Conservation (phyloP, 2,888 invertebrate species). For the Ptilodon capucinus region DNA sequence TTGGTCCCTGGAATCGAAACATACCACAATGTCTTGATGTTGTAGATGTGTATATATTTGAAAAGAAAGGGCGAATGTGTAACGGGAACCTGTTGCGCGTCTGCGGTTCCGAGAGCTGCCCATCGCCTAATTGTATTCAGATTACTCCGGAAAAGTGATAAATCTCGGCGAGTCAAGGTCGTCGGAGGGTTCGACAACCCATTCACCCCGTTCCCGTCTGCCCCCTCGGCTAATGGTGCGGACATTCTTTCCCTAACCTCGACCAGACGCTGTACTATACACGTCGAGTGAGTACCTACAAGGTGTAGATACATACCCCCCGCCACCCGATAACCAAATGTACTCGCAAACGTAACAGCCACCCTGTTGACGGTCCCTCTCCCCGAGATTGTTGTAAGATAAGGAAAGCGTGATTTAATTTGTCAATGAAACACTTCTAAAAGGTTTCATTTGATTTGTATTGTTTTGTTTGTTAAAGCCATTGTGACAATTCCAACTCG, state of each 20-base stretch:
- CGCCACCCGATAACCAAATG: conserved; percentile 41
- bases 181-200: conserved; percentile 77
- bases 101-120: conserved; percentile 57
- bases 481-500: conserved; percentile 30
- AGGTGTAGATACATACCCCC: conserved; percentile 40
- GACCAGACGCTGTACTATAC: conserved; percentile 55
- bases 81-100: conserved; percentile 61
- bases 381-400: conserved; percentile 36
- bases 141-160: conserved; percentile 78
- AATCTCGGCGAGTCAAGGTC: conserved; percentile 78
- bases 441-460: conserved; percentile 36
- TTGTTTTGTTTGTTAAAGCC: conserved; percentile 30
- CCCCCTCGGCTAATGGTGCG: conserved; percentile 75
- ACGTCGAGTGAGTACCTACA: conserved; percentile 49
- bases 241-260: conserved; percentile 74
- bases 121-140: conserved; percentile 78
- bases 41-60: too few relatives aligned
- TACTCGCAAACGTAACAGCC: conserved; percentile 44
- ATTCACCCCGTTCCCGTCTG: conserved; percentile 75
- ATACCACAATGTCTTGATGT: too few relatives aligned
- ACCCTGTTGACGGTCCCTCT: conserved; percentile 40
- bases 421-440: conserved; percentile 40
- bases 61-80: neutral
- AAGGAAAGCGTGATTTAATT: conserved; percentile 44
- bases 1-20: too few relatives aligned